Conservation (phyloP, 2,113 vertebrate genomes). For the Elaphurus davidianus region DNA sequence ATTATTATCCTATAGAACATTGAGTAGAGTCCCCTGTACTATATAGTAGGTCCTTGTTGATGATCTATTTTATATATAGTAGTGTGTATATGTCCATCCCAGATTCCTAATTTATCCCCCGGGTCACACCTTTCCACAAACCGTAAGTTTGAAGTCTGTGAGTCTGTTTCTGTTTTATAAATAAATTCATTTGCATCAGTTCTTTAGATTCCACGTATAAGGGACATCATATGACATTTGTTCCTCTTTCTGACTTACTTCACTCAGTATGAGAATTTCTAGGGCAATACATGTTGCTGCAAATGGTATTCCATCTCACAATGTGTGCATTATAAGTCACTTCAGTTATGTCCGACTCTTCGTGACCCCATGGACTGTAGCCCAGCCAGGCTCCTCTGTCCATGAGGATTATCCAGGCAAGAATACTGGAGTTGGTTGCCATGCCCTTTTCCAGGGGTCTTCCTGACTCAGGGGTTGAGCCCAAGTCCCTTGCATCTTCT, state of each 20-base stretch:
- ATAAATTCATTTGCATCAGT: neutral
- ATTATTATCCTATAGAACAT: neutral
- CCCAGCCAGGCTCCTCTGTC: neutral
- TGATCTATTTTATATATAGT: neutral
- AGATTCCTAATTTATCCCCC: neutral
- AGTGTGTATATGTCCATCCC: neutral
- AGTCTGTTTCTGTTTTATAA: neutral
- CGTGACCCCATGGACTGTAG: neutral
- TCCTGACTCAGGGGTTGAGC: neutral
- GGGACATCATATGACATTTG: neutral
- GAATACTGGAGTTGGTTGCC: neutral
- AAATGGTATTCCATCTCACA: neutral
- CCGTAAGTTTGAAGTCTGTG: neutral
- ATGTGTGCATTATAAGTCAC: neutral
- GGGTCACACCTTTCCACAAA: neutral
- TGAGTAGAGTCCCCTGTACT: neutral
- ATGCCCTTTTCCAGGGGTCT: neutral
- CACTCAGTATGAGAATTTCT: neutral
- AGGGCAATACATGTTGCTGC: neutral
- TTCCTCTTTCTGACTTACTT: neutral
- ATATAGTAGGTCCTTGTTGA: neutral
- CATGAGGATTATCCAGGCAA: neutral
- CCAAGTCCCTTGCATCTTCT: neutral
- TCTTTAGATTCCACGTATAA: neutral
- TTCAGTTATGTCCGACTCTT: neutral